Conservation (phyloP, 2,888 invertebrate genomes). For the Acleris cristana region DNA sequence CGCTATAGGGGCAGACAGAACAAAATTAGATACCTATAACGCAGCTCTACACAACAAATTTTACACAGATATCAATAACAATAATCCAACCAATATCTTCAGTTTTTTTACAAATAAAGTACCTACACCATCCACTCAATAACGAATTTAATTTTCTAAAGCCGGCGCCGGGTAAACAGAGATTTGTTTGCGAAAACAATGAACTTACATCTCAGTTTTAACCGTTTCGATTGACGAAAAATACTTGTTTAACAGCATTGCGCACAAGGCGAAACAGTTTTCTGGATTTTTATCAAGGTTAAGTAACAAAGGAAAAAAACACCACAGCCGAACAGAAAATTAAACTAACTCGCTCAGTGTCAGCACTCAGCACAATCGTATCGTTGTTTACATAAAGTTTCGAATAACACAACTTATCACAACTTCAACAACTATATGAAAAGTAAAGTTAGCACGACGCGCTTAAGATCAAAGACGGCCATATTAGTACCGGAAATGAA, state of each 20-base stretch:
- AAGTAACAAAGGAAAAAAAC: neutral
- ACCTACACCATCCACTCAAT: neutral
- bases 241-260: constrained; percentile 58
- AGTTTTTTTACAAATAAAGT: neutral
- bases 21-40: no score
- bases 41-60: no score
- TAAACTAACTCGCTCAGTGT: constrained; percentile 11
- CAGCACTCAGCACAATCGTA: constrained; percentile 8
- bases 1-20: no score
- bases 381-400: constrained; percentile 5
- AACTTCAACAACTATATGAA: neutral
- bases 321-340: neutral
- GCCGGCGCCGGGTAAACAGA: neutral
- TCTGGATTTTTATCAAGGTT: neutral
- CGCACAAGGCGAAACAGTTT: constrained; percentile 9
- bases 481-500: constrained; percentile 31
- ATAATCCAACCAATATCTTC: no score
- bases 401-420: constrained; percentile 7
- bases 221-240: constrained; percentile 57
- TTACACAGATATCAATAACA: no score
- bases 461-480: constrained; percentile 28
- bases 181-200: constrained; percentile 12
- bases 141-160: neutral
- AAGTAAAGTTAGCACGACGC: constrained; percentile 22
- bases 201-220: constrained; percentile 48